These are phyloP conservation scores for Cantharis flavilabris DNA, from an alignment of 2,888 invertebrate genomes.

Conservation along the genomic window DNA sequence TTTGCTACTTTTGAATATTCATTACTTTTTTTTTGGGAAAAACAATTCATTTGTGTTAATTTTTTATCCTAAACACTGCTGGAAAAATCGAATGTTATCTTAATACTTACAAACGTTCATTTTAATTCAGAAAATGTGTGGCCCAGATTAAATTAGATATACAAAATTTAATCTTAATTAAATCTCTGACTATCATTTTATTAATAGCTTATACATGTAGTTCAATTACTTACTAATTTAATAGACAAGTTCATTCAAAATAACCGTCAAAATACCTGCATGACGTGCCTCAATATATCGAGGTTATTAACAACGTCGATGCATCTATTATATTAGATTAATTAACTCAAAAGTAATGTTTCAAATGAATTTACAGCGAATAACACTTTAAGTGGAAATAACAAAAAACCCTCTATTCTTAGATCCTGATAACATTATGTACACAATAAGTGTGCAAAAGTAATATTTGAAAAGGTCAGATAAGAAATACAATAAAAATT, in stretches of 20 bases:
- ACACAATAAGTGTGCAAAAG: not conserved
- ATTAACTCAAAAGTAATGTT: not conserved
- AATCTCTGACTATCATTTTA: not conserved
- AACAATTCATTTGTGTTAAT: not conserved
- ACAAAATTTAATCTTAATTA: conserved; percentile 1
- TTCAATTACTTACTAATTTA: not conserved
- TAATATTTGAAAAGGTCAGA: too few species aligned
- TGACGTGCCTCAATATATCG: not conserved
- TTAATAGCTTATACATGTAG: conserved; percentile 2
- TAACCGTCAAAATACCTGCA: not conserved
- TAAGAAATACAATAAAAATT: not conserved
- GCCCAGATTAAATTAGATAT: conserved; percentile 1
- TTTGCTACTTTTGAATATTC: not conserved
- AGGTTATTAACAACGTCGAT: not conserved
- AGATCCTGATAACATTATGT: not conserved
- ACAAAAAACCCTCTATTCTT: too few species aligned
- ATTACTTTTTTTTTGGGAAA: not conserved
- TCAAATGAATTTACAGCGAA: not conserved
- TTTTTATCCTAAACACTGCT: not conserved
- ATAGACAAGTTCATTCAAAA: not conserved
- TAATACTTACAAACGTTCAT: not conserved
- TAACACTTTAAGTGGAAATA: not conserved
- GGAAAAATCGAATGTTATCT: not conserved
- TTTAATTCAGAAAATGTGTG: not conserved
- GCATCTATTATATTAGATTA: not conserved